These are phyloP conservation scores for Scolopax mira DNA, from an alignment of 2,113 vertebrate genomes.

Conservation along the genomic window DNA sequence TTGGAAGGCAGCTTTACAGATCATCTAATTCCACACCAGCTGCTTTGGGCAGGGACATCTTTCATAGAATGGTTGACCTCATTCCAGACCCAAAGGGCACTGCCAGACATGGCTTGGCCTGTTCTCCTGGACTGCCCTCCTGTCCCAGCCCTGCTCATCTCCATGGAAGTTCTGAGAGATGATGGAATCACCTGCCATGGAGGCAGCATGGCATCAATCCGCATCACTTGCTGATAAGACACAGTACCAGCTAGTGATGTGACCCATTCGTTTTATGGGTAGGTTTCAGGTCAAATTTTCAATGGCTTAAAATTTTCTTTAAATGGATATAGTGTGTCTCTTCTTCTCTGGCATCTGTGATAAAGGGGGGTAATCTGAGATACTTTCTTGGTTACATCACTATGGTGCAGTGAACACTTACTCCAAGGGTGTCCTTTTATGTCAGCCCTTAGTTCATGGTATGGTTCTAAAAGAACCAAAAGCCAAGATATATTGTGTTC, in stretches of 20 bases:
- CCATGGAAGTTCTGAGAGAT: background rate
- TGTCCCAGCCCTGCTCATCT: background rate
- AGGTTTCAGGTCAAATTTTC: background rate
- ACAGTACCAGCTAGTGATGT: background rate
- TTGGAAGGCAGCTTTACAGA: background rate
- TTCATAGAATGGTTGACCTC: background rate
- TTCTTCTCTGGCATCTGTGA: conserved; percentile 43
- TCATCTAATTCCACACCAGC: background rate
- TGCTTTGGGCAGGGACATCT: background rate
- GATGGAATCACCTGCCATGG: background rate
- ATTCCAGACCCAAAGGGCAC: background rate
- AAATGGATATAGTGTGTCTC: background rate
- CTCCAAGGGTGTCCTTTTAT: conserved; percentile 29
- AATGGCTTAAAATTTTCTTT: conserved; percentile 26
- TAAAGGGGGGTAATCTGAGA: conserved; percentile 2
- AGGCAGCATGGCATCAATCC: background rate
- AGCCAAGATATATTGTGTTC: conserved; percentile 19
- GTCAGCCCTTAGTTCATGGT: conserved; percentile 30
- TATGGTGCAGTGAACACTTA: conserved; percentile 29
- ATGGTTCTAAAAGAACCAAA: conserved; percentile 43
- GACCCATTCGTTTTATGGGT: background rate
- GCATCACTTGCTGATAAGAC: background rate
- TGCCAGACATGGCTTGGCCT: background rate
- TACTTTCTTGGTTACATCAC: conserved; percentile 22
- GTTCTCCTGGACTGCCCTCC: fast-evolving